Evolutionary conservation across 2,113 vertebrate genomes (phyloP), one percentile per base, ranked within the genome.

Genomic region (Petrocephalus microphthalmus): DNA sequence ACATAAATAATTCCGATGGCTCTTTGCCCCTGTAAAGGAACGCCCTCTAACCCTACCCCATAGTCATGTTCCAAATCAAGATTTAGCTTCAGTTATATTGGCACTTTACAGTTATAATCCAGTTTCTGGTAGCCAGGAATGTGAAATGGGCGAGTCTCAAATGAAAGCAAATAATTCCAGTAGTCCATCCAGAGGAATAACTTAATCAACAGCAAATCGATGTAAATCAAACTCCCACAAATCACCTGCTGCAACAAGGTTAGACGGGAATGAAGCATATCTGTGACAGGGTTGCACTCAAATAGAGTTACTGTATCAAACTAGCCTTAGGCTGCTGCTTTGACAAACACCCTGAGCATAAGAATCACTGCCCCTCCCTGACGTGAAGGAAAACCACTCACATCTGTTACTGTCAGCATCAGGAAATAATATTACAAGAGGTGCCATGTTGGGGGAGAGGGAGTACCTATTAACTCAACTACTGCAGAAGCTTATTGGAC

Each of bases 391-490:
- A 57, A 45, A 45, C 85, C 85, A 86, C 56, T 57, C 85, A 22
- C 85, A 85, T 85, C 29, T 47, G 56, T 86, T 86, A 64, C 56
- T 86, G 85, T 86, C 56, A 86, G 56, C 33, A 8, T 86, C 33
- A n/a, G 56, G 56, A 86, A 86, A 64, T 64, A 57, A 86, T 33
- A 78, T 52, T 87, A 78, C 86, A 88, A 87, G 57, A 67, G 86
- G 86, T n/a, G 37, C 54, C 85, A 57, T 45, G 56, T 47, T 64
- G 56, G 8, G n/a, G 52, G 37, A 88, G 82, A 85, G 82, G 82
- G 83, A 64, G 33, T 85, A 85, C 82, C 56, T 85, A 51, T 85
- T 84, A 85, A 82, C 56, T 64, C 82, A 88, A 67, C 54, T 85
- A 88, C 88, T 56, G 81, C 45, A 4, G 57, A 71, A 42, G 82